Conservation (phyloP, 2,797 vertebrate genomes). For the Trematomus bernacchii region DNA sequence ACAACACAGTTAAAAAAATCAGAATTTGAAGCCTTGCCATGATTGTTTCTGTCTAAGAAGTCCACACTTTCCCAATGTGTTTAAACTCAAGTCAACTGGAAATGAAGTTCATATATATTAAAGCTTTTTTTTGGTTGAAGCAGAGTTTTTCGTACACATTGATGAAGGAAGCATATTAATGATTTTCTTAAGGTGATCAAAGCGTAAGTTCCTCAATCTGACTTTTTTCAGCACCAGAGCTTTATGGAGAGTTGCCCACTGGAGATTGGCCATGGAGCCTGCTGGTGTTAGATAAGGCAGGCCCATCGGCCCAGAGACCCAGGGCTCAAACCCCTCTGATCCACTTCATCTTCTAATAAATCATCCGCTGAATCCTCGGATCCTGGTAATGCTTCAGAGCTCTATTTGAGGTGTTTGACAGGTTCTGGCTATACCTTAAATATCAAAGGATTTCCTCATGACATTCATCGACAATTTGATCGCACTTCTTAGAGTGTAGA, state of each 20-base stretch:
- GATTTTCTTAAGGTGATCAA: slow-evolving; percentile 24
- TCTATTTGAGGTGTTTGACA: slow-evolving; percentile 58
- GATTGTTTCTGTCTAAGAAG: neutral
- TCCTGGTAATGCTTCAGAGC: slow-evolving; percentile 60
- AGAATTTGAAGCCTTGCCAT: neutral
- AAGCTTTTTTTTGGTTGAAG: neutral
- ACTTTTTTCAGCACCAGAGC: slow-evolving; percentile 61
- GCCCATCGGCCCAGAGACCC: slow-evolving; percentile 72
- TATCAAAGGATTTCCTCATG: slow-evolving; percentile 52
- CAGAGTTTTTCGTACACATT: neutral
- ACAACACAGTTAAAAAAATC: slow-evolving; percentile 10
- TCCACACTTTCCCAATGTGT: neutral
- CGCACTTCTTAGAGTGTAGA: neutral
- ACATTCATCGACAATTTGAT: slow-evolving; percentile 24
- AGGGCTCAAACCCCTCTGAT: slow-evolving; percentile 66
- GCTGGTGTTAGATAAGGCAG: slow-evolving; percentile 78
- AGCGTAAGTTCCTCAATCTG: slow-evolving; percentile 44
- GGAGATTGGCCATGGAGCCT: slow-evolving; percentile 78
- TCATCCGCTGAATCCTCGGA: slow-evolving; percentile 58
- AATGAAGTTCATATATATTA: neutral
- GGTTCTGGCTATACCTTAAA: too few species aligned
- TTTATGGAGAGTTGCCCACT: slow-evolving; percentile 64
- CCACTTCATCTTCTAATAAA: slow-evolving; percentile 79
- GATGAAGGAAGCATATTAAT: neutral
- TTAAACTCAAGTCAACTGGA: neutral